Evolutionary conservation across 2,797 vertebrate genomes (phyloP), one percentile per base, ranked within the genome.

Genomic region (Intellagama lesueurii): DNA sequence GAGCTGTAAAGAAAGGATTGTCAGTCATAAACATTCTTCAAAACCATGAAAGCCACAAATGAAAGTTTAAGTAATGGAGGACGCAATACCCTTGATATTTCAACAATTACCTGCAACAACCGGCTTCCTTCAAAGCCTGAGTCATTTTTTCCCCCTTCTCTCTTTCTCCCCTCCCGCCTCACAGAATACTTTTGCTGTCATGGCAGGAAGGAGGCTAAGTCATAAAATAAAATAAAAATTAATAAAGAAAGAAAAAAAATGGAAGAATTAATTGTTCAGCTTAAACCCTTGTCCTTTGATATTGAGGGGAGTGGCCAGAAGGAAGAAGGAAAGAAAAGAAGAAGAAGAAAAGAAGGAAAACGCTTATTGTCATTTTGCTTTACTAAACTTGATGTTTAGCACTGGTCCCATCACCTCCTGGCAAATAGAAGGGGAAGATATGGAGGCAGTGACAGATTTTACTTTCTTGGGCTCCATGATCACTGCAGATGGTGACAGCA

Each of bases 21-120:
- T 97, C 97, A 97, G 96, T 95, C 96, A 97, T 97, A 97, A 97
- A 97, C 97, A 97, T 97, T 96, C 96, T 96, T 97, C 97, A 97
- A 97, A 97, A 97, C 95, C 96, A 95, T 96, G 97, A 97, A 97
- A 97, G 97, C 96, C 97, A 96, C 97, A 97, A 97, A 97, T 97
- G 96, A 97, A 97, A 96, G 96, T 96, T 97, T 97, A 97, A 97
- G 96, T 97, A 97, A 97, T 96, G 96, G 97, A 97, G 96, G 97
- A 97, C 95, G 6, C 96, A 95, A 97, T 97, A 97, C 96, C 97
- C 96, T 97, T 97, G 97, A 97, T 97, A 97, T 97, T 97, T 97
- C 95, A 96, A 97, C 97, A 97, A 96, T 97, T 97, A 97, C 97
- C 94, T 96, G 96, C 95, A 97, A 97, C 94, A 96, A 96, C 95